Evolutionary conservation across 30 jellyfish, hydroid and myxozoan species (phyloP), one percentile per base, ranked within the genome.

Genomic region (Aurelia sp.): DNA sequence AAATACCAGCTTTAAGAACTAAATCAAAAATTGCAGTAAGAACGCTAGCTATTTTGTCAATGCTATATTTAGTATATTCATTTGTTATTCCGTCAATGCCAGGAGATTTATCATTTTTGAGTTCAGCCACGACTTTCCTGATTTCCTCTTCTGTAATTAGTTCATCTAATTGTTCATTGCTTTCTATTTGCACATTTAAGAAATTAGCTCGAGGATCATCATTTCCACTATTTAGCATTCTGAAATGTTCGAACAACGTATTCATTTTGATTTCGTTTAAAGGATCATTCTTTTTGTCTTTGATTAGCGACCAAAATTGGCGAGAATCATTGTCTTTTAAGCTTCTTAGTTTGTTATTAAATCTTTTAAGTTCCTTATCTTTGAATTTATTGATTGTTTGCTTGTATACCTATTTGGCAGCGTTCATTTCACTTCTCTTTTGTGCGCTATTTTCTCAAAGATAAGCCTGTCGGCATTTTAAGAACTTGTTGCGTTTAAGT

Each of bases 331-430:
- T 31, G 15, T 18, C 48, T 17, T 44, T 73, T 11, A 73, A 48
- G 19, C 48, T 73, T 73, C 85, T 73, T 13, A 73, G 22, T 73
- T 73, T 73, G 48, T 73, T 50, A 35, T 53, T 50, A 35, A 73
- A 47, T 47, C 48, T 73, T 1, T n/a, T 17, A 0, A 19, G 22
- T 12, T 19, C 40, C 74, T 16, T 73, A 1, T 73, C 48, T 7
- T 30, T 31, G 60, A 44, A 73, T 53, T 73, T 73, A 40, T 73
- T 73, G 1, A 27, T 27, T 27, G 71, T 50, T 31, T 44, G 61
- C 4, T 73, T 73, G 4, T 48, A 73, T 13, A 2, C 85, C 74
- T 73, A 2, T 50, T 73, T 73, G 48, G 48, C 68, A 27, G 3
- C 6, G 48, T 31, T 73, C 85, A 48, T 48, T 7, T 47, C 17